These are phyloP conservation scores for Typhlichthys eigenmanni DNA, from an alignment of 2,797 vertebrate genomes.

Conservation along the genomic window DNA sequence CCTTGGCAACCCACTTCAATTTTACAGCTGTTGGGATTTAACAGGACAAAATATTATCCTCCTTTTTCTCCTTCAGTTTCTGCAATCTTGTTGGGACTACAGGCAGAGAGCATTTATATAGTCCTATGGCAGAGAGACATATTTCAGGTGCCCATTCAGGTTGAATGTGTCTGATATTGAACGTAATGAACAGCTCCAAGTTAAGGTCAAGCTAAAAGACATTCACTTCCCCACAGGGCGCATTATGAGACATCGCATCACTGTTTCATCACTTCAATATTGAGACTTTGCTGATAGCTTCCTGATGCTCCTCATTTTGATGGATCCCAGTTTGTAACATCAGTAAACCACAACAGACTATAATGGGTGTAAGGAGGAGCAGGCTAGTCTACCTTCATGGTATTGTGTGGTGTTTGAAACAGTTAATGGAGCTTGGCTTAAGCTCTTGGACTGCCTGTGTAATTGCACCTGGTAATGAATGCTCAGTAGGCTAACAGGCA, in stretches of 20 bases:
- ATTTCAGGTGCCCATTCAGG: conserved; percentile 19
- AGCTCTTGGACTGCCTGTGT: conserved; percentile 52
- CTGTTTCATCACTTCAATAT: no score
- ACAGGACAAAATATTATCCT: conserved; percentile 1
- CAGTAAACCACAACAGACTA: conserved; percentile 3
- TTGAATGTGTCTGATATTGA: neutral
- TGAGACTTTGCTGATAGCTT: conserved; percentile 10
- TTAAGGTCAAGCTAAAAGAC: conserved; percentile 28
- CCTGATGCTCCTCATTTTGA: conserved; percentile 6
- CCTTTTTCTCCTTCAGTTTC: conserved; percentile 32
- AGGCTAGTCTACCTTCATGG: no score
- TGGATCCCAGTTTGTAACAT: conserved; percentile 21
- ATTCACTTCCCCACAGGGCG: conserved; percentile 8
- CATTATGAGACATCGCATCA: conserved; percentile 3
- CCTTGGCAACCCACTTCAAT: conserved; percentile 59
- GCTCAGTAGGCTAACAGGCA: conserved; percentile 48
- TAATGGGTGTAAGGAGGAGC: neutral
- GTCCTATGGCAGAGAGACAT: neutral
- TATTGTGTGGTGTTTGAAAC: conserved; percentile 44
- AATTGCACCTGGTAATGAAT: conserved; percentile 71
- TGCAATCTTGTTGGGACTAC: conserved; percentile 22
- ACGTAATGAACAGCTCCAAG: conserved; percentile 20
- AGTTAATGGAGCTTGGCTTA: conserved; percentile 58
- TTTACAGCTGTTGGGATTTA: conserved; percentile 70
- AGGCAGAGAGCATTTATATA: neutral